Evolutionary conservation across 2,888 invertebrate genomes (phyloP).

Genomic region (Drosophila subsilvestris): DNA sequence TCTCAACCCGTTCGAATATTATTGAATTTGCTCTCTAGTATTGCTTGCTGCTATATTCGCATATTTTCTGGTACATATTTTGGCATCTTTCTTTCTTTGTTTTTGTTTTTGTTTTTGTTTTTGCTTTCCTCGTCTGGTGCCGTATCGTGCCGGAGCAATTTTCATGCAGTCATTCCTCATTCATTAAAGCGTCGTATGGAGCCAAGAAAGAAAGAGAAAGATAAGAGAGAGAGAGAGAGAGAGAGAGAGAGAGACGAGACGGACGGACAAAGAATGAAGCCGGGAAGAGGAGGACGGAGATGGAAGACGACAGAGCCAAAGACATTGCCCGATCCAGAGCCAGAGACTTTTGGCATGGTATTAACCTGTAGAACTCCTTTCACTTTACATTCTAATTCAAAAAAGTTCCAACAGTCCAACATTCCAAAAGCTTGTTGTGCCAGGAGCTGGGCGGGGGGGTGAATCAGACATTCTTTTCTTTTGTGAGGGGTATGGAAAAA

Average conservation of each 20-base stretch:
- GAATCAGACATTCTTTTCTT: constrained; percentile 30
- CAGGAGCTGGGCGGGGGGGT: not conserved
- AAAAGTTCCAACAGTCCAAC: constrained; percentile 69
- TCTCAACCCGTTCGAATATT: too few species aligned
- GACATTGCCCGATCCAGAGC: not conserved
- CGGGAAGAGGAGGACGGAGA: constrained; percentile 16
- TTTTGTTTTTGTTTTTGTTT: constrained; percentile 11
- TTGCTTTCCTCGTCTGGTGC: not conserved
- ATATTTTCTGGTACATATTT: constrained; percentile 13
- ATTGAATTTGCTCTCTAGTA: too few species aligned
- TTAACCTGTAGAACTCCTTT: constrained; percentile 79
- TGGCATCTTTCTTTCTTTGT: constrained; percentile 22
- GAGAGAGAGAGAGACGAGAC: constrained; percentile 16
- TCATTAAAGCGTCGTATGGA: constrained; percentile 56
- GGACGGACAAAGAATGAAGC: too few species aligned
- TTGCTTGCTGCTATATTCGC: too few species aligned
- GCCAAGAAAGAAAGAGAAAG: constrained; percentile 4
- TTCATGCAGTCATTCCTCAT: constrained; percentile 63
- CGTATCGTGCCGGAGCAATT: constrained; percentile 55
- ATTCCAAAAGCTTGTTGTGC: constrained; percentile 54
- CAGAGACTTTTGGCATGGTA: constrained; percentile 47
- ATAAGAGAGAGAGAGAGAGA: constrained; percentile 19
- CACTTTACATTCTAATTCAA: constrained; percentile 79
- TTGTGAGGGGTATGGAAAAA: constrained; percentile 17
- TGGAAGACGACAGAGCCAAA: constrained; percentile 5